These are phyloP conservation scores for Eudasyphora cyanicolor DNA, from an alignment of 2,888 invertebrate species.

Conservation along the genomic window DNA sequence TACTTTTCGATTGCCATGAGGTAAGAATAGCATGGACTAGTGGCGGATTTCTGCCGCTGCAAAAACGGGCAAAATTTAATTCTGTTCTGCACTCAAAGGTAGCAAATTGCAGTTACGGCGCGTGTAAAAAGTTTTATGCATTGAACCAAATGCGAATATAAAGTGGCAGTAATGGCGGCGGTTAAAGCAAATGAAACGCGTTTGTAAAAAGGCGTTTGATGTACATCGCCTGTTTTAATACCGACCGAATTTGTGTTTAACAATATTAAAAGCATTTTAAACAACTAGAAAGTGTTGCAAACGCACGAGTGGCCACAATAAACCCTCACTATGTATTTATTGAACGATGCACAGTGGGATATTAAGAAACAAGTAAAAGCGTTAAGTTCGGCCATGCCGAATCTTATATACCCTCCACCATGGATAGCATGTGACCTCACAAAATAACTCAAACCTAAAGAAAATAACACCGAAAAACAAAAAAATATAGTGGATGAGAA, in stretches of 20 bases:
- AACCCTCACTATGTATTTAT: too few relatives aligned
- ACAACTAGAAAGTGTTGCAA: background rate
- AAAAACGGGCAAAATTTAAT: slow-evolving; percentile 14
- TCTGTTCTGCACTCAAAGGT: background rate
- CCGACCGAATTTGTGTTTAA: background rate
- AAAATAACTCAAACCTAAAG: too few relatives aligned
- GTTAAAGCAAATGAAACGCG: slow-evolving; percentile 28
- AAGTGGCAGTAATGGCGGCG: slow-evolving; percentile 59
- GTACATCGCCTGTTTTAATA: background rate
- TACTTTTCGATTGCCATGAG: background rate
- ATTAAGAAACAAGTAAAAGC: too few relatives aligned
- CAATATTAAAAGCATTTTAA: slow-evolving; percentile 47
- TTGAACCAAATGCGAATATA: slow-evolving; percentile 55
- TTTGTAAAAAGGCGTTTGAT: slow-evolving; percentile 34
- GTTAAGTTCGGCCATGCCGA: too few relatives aligned
- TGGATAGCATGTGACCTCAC: too few relatives aligned
- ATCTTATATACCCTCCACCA: too few relatives aligned
- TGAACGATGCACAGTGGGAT: too few relatives aligned
- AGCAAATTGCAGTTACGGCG: background rate
- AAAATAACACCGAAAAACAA: too few relatives aligned
- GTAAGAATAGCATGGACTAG: background rate
- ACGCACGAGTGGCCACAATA: background rate
- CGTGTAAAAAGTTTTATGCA: slow-evolving; percentile 48
- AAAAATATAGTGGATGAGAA: too few relatives aligned
- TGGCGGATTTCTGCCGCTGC: background rate